These are phyloP conservation scores for Endomychus coccineus DNA, from an alignment of 2,888 invertebrate species.

Conservation along the genomic window DNA sequence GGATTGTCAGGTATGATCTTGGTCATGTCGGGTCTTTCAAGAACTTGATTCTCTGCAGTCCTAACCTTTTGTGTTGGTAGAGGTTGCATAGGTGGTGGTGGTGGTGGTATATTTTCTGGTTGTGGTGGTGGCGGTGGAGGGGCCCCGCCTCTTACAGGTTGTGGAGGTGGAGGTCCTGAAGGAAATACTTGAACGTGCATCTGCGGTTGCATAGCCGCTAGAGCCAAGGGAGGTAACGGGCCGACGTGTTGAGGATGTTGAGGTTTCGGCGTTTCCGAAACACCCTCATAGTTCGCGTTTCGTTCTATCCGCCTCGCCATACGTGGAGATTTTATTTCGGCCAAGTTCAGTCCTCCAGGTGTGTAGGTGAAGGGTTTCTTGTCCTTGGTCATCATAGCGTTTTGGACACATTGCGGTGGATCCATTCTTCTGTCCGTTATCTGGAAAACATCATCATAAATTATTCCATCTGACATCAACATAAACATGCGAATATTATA, in stretches of 20 bases:
- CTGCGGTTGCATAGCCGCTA: slow-evolving; percentile 56
- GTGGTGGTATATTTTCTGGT: slow-evolving; percentile 45
- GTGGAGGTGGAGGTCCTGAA: slow-evolving; percentile 33
- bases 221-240: slow-evolving; percentile 55
- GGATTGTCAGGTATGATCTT: slow-evolving; percentile 61
- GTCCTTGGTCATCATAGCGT: slow-evolving; percentile 92
- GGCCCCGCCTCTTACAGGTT: slow-evolving; percentile 19
- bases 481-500: no score
- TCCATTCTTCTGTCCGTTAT: slow-evolving; percentile 42
- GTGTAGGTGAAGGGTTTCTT: slow-evolving; percentile 97
- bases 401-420: slow-evolving; percentile 84
- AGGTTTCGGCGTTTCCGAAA: slow-evolving; percentile 45
- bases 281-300: slow-evolving; percentile 64
- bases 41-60: slow-evolving; percentile 44
- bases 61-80: slow-evolving; percentile 48
- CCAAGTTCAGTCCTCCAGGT: slow-evolving; percentile 84
- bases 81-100: slow-evolving; percentile 53
- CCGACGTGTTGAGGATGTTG: slow-evolving; percentile 34
- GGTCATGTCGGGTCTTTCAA: slow-evolving; percentile 64
- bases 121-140: slow-evolving; percentile 48
- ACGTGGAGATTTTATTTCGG: slow-evolving; percentile 82
- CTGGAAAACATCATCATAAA: slow-evolving; percentile 1
- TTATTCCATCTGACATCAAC: no score
- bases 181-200: slow-evolving; percentile 56
- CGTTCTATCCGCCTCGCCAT: slow-evolving; percentile 75